Percentiles rank a stretch among this genome's conserved stretches.
Conservation (phyloP, 1,140 invertebrate species). For the Uloborus diversus region DNA sequence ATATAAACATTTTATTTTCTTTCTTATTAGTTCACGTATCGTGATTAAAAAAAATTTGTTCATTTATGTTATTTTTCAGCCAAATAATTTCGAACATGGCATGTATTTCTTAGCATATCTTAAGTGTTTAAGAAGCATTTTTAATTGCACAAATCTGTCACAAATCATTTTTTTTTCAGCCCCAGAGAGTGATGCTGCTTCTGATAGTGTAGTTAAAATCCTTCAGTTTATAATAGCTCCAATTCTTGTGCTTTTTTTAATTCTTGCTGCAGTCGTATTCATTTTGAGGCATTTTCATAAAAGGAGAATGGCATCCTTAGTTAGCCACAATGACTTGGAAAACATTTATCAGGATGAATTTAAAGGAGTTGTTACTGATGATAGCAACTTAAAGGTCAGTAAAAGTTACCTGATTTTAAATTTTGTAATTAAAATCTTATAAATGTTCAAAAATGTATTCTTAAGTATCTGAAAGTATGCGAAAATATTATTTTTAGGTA, state of each 20-base stretch:
- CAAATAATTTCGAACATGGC: too few relatives aligned
- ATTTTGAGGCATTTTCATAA: conserved; percentile 71
- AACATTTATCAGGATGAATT: conserved; percentile 70
- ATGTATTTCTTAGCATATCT: too few relatives aligned
- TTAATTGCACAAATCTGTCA: background rate
- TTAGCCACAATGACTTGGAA: conserved; percentile 63
- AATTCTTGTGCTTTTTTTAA: conserved; percentile 69
- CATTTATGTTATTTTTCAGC: too few relatives aligned
- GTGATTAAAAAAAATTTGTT: too few relatives aligned
- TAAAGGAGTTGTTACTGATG: conserved; percentile 83
- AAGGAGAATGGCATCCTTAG: conserved; percentile 70
- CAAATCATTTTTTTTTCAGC: conserved; percentile 9
- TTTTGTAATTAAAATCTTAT: too few relatives aligned
- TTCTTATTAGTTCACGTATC: too few relatives aligned
- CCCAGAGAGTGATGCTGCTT: conserved; percentile 6
- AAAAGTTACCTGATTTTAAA: too few relatives aligned
- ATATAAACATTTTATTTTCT: too few relatives aligned
- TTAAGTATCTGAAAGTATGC: too few relatives aligned
- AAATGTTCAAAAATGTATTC: too few relatives aligned
- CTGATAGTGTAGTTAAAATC: conserved; percentile 60
- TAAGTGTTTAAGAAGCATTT: background rate
- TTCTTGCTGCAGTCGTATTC: conserved; percentile 69
- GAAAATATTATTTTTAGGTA: too few relatives aligned
- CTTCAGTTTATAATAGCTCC: conserved; percentile 72
- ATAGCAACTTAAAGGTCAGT: conserved; percentile 80